phyloP scores from a whole-genome alignment of 2,113 vertebrate genomes.

The Actenoides lindsayi region DNA sequence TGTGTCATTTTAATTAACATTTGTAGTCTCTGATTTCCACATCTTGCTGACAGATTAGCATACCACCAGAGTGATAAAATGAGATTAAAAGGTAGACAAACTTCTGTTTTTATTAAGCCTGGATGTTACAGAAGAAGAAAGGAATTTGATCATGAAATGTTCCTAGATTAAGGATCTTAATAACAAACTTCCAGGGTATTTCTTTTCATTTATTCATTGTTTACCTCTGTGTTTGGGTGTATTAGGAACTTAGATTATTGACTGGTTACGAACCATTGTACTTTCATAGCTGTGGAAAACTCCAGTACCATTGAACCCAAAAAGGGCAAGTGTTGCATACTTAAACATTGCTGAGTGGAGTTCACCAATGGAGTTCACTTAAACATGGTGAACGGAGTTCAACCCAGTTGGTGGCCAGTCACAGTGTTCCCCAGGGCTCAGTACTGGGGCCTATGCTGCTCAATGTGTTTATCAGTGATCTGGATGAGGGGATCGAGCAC shows the following conservation, averaged over 20 bases:
- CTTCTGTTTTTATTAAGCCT: constrained; percentile 37
- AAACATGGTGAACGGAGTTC: too few relatives aligned
- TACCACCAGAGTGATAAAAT: constrained; percentile 48
- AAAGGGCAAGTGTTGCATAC: neutral
- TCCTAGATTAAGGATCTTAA: constrained; percentile 2
- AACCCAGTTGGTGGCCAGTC: too few relatives aligned
- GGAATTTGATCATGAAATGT: constrained; percentile 27
- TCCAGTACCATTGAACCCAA: neutral
- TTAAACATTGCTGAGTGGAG: neutral
- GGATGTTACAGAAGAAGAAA: constrained; percentile 29
- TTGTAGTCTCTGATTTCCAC: constrained; percentile 29
- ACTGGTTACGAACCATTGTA: neutral
- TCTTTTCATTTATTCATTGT: neutral
- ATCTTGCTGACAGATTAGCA: constrained; percentile 54
- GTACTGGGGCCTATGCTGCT: too few relatives aligned
- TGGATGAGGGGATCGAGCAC: too few relatives aligned
- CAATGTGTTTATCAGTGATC: too few relatives aligned
- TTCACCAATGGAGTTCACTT: too few relatives aligned
- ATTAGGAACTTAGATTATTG: neutral
- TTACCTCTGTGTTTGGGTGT: neutral
- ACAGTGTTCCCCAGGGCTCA: too few relatives aligned
- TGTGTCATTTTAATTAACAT: constrained; percentile 59
- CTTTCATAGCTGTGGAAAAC: neutral
- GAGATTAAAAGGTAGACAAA: constrained; percentile 58
- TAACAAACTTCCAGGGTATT: neutral